phyloP scores from a whole-genome alignment of 2,888 invertebrate genomes.

The Tetropium fuscum region DNA sequence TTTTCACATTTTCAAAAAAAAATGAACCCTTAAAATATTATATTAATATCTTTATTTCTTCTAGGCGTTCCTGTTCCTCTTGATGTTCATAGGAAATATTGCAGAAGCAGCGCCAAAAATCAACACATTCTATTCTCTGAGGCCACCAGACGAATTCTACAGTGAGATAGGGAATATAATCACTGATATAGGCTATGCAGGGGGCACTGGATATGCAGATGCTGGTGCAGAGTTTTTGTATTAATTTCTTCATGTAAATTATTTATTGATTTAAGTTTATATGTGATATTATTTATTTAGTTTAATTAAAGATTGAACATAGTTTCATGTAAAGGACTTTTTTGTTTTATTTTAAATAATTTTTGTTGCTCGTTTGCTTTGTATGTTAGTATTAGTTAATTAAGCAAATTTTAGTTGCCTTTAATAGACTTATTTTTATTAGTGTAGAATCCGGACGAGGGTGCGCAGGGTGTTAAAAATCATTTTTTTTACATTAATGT shows the following conservation, averaged over 20 bases:
- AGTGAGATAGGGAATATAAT: constrained; percentile 21
- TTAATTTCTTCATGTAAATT: neutral
- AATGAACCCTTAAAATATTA: too few relatives aligned
- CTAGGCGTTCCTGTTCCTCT: constrained; percentile 10
- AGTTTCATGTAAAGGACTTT: neutral
- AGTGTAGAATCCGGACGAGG: too few relatives aligned
- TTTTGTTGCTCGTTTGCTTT: too few relatives aligned
- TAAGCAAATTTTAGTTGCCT: too few relatives aligned
- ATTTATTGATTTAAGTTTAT: neutral
- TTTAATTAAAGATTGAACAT: neutral
- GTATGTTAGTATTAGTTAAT: too few relatives aligned
- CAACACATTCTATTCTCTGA: constrained; percentile 17
- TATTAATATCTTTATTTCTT: too few relatives aligned
- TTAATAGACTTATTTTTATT: too few relatives aligned
- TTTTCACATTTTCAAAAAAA: too few relatives aligned
- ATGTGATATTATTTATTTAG: constrained; percentile 25
- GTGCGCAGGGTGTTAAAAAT: too few relatives aligned
- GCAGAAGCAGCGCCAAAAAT: constrained; percentile 16
- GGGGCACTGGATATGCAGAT: constrained; percentile 9
- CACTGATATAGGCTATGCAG: constrained; percentile 13
- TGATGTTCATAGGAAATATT: neutral
- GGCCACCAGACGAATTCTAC: constrained; percentile 13
- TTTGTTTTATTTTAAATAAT: neutral
- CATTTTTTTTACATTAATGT: too few relatives aligned
- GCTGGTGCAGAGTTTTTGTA: constrained; percentile 4